Evolutionary conservation across 1,140 invertebrate genomes (phyloP).

Genomic region (Galleria mellonella): DNA sequence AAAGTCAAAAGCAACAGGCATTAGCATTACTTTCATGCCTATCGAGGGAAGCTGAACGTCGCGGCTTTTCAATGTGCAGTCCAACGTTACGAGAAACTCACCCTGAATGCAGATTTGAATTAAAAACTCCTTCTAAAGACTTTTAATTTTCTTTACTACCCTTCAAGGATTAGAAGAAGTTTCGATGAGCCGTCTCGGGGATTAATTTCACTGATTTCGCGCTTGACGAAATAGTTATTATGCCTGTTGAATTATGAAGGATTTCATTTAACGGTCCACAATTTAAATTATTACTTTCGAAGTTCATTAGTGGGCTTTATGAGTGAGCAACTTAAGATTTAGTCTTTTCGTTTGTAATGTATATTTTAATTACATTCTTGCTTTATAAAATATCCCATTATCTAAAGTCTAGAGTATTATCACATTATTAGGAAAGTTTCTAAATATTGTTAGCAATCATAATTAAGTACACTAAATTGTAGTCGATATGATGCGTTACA

Average conservation of each 20-base stretch:
- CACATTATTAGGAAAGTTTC: too few species aligned
- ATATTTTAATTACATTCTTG: too few species aligned
- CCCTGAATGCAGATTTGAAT: slow-evolving; percentile 48
- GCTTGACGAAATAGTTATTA: slow-evolving; percentile 25
- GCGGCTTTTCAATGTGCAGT: slow-evolving; percentile 47
- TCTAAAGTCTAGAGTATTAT: too few species aligned
- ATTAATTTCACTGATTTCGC: slow-evolving; percentile 51
- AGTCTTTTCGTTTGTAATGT: too few species aligned
- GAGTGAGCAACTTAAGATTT: not conserved
- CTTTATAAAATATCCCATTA: not conserved
- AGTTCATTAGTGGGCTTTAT: slow-evolving; percentile 5
- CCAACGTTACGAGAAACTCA: slow-evolving; percentile 24
- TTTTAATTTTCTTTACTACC: slow-evolving; percentile 32
- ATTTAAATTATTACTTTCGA: slow-evolving; percentile 13
- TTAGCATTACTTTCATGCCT: slow-evolving; percentile 56
- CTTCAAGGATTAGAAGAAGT: slow-evolving; percentile 39
- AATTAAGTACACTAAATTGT: too few species aligned
- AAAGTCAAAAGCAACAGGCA: slow-evolving; percentile 34
- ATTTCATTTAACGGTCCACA: slow-evolving; percentile 7
- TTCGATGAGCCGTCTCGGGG: slow-evolving; percentile 37
- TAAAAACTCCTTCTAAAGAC: slow-evolving; percentile 41
- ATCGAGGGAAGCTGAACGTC: slow-evolving; percentile 37
- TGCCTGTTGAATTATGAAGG: slow-evolving; percentile 5
- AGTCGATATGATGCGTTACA: too few species aligned
- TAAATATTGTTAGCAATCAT: too few species aligned